These are phyloP conservation scores for Teleiodes luculella DNA, from an alignment of 2,888 invertebrate species.

Conservation along the genomic window DNA sequence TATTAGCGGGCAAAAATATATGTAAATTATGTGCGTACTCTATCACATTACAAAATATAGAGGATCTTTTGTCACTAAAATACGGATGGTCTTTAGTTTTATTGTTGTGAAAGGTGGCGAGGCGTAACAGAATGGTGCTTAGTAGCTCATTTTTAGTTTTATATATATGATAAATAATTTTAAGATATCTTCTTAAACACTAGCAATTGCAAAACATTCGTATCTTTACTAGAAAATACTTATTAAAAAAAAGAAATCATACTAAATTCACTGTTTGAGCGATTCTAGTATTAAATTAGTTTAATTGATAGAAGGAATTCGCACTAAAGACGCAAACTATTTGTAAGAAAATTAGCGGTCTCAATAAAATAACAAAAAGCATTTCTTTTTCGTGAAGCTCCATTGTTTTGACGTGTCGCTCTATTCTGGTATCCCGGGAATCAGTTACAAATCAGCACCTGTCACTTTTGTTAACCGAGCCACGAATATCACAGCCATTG, in stretches of 20 bases:
- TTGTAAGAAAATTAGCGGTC: slow-evolving; percentile 52
- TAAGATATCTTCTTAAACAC: slow-evolving; percentile 11
- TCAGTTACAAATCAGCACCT: slow-evolving; percentile 69
- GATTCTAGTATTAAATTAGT: slow-evolving; percentile 35
- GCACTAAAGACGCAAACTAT: slow-evolving; percentile 43
- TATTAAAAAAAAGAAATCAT: background rate
- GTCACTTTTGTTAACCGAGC: slow-evolving; percentile 60
- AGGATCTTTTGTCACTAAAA: slow-evolving; percentile 15
- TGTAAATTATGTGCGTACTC: slow-evolving; percentile 19
- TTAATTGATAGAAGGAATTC: slow-evolving; percentile 49
- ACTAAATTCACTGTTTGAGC: background rate
- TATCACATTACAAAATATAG: slow-evolving; percentile 20
- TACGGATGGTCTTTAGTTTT: slow-evolving; percentile 6
- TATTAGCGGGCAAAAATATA: slow-evolving; percentile 36
- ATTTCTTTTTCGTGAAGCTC: slow-evolving; percentile 45
- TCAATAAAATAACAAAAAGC: slow-evolving; percentile 45
- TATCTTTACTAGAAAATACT: background rate
- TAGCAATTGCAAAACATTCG: background rate
- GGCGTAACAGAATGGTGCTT: slow-evolving; percentile 9
- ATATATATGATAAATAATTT: slow-evolving; percentile 16
- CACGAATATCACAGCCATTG: slow-evolving; percentile 59
- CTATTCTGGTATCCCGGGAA: slow-evolving; percentile 60
- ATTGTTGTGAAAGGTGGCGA: slow-evolving; percentile 9
- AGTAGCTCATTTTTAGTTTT: slow-evolving; percentile 18
- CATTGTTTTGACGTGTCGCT: slow-evolving; percentile 61